Evolutionary conservation across 2,113 vertebrate species (phyloP), one percentile per base, ranked within the genome.

Genomic region (Laterallus jamaicensis): DNA sequence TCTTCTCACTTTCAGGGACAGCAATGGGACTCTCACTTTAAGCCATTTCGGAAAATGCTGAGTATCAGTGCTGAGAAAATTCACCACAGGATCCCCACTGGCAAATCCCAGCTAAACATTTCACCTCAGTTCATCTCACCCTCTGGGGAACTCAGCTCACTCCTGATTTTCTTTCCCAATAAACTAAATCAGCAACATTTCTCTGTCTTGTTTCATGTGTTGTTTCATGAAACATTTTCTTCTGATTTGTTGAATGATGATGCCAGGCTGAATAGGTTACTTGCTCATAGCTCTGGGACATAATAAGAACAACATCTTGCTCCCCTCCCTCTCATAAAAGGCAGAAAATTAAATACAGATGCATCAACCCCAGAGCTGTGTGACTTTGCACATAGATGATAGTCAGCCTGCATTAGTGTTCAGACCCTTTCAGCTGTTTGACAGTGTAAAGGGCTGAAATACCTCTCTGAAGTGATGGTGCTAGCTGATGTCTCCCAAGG

Each of bases 111-210:
- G 40, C 74, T 79, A 40, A 92, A 95, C 84, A 89, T 82, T 81
- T 92, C 93, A 73, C 89, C 94, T 95, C 74, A 20, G 93, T 93
- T 95, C 84, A 82, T 93, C 91, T 89, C 6, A 5, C 44, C 67
- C 81, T 69, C 86, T 85, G 93, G 95, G 89, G 74, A 92, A 42
- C 70, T 92, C 86, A 26, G 66, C 66, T 97, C 89, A 64, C 42
- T 92, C 69, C 70, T 25, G 62, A 69, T 89, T 92, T 97, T 91
- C 91, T 79, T 93, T 73, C 96, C 91, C 93, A 97, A 96, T 96
- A 97, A 97, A 96, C 93, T 58, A 86, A 91, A 93, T 94, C 91
- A 95, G 96, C 96, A 97, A 97, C 70, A 89, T 68, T 91, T 84
- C 59, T 77, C 73, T 76, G 86, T 58, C 81, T 64, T 82, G 74